Evolutionary conservation across 2,797 vertebrate species (phyloP), one percentile per base, ranked within the genome.

Genomic region (Rhynchonycteris naso): DNA sequence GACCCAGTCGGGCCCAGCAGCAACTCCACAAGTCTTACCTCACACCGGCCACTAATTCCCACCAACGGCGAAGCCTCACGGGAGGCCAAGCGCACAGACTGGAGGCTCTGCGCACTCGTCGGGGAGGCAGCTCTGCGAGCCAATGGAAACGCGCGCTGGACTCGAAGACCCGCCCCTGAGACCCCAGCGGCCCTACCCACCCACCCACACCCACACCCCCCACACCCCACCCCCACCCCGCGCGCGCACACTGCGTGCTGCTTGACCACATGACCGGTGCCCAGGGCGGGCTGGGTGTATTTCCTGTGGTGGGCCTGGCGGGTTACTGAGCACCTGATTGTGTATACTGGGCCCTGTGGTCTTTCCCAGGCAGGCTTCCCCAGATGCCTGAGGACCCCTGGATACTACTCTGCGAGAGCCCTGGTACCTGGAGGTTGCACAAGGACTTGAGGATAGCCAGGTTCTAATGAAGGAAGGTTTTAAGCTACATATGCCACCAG

Each of bases 51-150:
- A 2, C 59, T 11, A n/a, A 69, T 87, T 94, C 91, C 91, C 71
- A 80, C 96, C 91, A 95, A 91, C 38, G 56, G 19, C 2, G 33
- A n/a, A 0, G 7, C 2, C 1, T 3, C 0, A 0, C 1, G 9
- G 2, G 15, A 14, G 0, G 8, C 66, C 30, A 4, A 95, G 65
- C 19, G 4, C 6, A 1, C 1, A 0, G 9, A 1, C 13, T 0
- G 0, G 2, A 1, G 1, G 1, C 11, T 19, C 19, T 0, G 38
- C 15, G 28, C 19, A 4, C 35, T 14, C 0, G 1, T 8, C n/a
- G 5, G 5, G 24, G 16, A 66, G n/a, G 21, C 88, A 66, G 56
- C n/a, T 22, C 33, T 5, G 15, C 10, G 11, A 78, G 16, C 97
- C 96, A 96, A 97, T 95, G 10, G 26, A 43, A 15, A n/a, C 0